Base-by-base conservation (phyloP, 2,113 vertebrate genomes). In the Rhea pennata region DNA sequence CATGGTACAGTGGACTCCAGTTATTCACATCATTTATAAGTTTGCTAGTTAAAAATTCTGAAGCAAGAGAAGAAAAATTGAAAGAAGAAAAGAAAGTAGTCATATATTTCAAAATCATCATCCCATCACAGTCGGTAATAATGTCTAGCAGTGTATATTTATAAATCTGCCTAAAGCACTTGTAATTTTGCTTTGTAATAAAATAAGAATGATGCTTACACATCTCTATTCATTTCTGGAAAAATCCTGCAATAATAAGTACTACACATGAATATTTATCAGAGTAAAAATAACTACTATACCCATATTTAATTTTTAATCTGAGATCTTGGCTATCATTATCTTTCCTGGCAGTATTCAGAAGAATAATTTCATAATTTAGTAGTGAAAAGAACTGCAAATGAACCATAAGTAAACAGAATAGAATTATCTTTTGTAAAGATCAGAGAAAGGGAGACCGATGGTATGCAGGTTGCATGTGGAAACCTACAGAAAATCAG, bases 241-340 rank as follows among this genome's bases (percentile, higher is more conserved):
- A 93, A 95, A 93, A 74, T 72, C 58, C 15, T 2, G 59, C 61
- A 78, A 31, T 53, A 93, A 50, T 62, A 86, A 15, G 36, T 58
- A 89, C 36, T 69, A 81, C 24, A 62, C 33, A 85, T 87, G 50
- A 95, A 83, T 91, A 97, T 95, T 80, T 84, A 95, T 88, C 27
- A 70, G 83, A 93, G 33, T 12, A 64, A 62, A 89, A 89, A 92
- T 61, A 94, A 80, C 50, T 4, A 53, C 78, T 85, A 89, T 46
- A 62, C 8, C 2, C 53, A 70, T 87, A 88, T 79, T 92, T 96
- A 93, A 95, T 94, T 93, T 94, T 95, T 90, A 95, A 94, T 85
- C 82, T 84, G 79, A 74, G 64, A 92, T 84, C 66, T 39, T 81
- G 27, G 77, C 58, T 96, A 42, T 87, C 82, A 87, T 91, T 95